A percentile compares a stretch with the other conserved stretches of the same genome.
These are phyloP conservation scores for Syngnathus acus DNA, from an alignment of 2,797 vertebrate species.

Conservation along the genomic window DNA sequence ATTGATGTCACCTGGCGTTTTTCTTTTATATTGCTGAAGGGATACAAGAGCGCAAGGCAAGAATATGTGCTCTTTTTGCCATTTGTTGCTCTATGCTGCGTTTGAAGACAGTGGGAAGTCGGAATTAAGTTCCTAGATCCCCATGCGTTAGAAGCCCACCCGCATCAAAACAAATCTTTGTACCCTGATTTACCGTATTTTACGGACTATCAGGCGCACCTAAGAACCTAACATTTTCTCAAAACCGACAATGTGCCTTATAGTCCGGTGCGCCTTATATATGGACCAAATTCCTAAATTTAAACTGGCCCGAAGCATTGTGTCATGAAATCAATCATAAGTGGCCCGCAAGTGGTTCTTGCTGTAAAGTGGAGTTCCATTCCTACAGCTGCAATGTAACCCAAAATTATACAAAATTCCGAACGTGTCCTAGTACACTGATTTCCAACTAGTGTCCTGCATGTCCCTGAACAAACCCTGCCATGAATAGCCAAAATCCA, in stretches of 20 bases:
- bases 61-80: neutral
- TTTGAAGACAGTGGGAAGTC: neutral
- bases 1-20: slow-evolving; percentile 50
- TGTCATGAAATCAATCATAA: too few relatives aligned
- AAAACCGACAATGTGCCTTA: too few relatives aligned
- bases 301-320: too few relatives aligned
- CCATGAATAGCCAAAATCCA: too few relatives aligned
- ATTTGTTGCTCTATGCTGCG: neutral
- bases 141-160: neutral
- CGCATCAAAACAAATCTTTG: neutral
- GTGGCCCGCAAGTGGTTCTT: neutral
- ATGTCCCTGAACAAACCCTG: neutral
- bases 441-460: neutral
- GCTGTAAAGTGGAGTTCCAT: neutral
- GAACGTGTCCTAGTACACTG: neutral
- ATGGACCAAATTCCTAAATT: too few relatives aligned
- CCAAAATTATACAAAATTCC: neutral
- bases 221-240: too few relatives aligned
- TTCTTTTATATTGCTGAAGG: slow-evolving; percentile 59
- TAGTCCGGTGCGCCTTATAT: too few relatives aligned
- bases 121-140: neutral
- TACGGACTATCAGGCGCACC: too few relatives aligned
- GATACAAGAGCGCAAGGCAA: slow-evolving; percentile 31
- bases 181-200: neutral
- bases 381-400: neutral